Evolutionary conservation across 2,888 invertebrate species (phyloP), one percentile per base, ranked within the genome.

Genomic region (Pseudolycoriella hygida): DNA sequence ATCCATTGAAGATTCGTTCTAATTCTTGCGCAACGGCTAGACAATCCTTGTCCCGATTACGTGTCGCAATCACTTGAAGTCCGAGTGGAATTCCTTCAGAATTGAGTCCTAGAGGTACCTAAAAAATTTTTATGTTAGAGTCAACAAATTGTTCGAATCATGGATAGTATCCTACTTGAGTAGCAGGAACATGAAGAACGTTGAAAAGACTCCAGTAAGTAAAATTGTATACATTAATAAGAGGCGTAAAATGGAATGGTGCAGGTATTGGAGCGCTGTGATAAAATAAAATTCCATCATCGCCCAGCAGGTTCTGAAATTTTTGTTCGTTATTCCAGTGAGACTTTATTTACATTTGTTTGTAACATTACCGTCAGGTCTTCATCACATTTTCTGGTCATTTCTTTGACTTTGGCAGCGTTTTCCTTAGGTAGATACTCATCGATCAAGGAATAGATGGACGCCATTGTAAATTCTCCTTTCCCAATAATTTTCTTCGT

Each of bases 1-100:
- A 93, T 3, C 94, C 94, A 38, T 90, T 92, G 58, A 92, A 92
- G 2, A 76, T 78, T 52, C 75, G 76, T 56, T 90, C 90, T 44
- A 96, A 61, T 60, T 90, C 89, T 57, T 78, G 74, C 2, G 94
- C 94, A 2, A 93, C 80, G n/a, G 89, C 86, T 42, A 97, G 62
- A 50, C 88, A 85, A 41, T 90, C 60, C 48, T 81, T 76, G 61
- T 96, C 96, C 54, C 86, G 82, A 58, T 84, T 74, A 50, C 79
- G 72, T 46, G 78, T 80, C 3, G 82, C 78, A n/a, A 92, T 74
- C 2, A 89, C 82, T 67, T 93, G 93, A 47, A 93, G 69, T 17
- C 93, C 93, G 47, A 92, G 71, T 0, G 93, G 93, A 52, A 93
- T 67, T 2, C 90, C 88, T 50, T 80, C 75, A 8, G 71, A 70